These are phyloP conservation scores for Drosophila suboccidentalis DNA, from an alignment of 2,888 invertebrate genomes.

Conservation along the genomic window DNA sequence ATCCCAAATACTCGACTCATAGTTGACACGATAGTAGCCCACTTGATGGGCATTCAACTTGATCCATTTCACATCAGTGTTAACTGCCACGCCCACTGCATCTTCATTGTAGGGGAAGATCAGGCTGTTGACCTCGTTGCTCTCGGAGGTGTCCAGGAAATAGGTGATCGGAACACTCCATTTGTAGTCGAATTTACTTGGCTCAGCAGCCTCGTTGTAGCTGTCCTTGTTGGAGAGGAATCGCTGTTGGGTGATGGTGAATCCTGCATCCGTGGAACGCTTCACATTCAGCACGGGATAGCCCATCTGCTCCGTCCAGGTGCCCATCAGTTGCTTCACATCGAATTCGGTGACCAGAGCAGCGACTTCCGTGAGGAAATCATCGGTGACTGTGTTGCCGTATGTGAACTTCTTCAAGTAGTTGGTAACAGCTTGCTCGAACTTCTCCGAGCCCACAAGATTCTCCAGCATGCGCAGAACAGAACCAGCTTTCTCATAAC, in stretches of 20 bases:
- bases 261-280: constrained; percentile 82
- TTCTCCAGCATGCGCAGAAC: constrained; percentile 94
- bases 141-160: constrained; percentile 86
- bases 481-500: constrained; percentile 95
- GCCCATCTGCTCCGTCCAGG: constrained; percentile 96
- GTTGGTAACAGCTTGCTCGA: constrained; percentile 90
- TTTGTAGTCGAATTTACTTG: constrained; percentile 87
- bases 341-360: constrained; percentile 86
- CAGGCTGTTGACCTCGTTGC: constrained; percentile 61
- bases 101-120: constrained; percentile 74
- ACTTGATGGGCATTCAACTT: constrained; percentile 94
- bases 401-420: constrained; percentile 91
- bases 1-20: constrained; percentile 89
- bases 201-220: constrained; percentile 84
- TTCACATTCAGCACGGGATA: constrained; percentile 91
- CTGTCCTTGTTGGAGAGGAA: constrained; percentile 90
- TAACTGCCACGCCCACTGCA: constrained; percentile 67
- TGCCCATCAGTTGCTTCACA: constrained; percentile 90
- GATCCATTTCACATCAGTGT: constrained; percentile 88
- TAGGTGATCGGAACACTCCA: constrained; percentile 95
- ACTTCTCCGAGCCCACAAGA: constrained; percentile 89
- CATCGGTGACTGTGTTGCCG: constrained; percentile 92
- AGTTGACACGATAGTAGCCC: constrained; percentile 95
- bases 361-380: constrained; percentile 88
- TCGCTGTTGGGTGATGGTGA: constrained; percentile 89